Base-by-base conservation (phyloP, 2,113 vertebrate genomes). In the Poicephalus meyeri region DNA sequence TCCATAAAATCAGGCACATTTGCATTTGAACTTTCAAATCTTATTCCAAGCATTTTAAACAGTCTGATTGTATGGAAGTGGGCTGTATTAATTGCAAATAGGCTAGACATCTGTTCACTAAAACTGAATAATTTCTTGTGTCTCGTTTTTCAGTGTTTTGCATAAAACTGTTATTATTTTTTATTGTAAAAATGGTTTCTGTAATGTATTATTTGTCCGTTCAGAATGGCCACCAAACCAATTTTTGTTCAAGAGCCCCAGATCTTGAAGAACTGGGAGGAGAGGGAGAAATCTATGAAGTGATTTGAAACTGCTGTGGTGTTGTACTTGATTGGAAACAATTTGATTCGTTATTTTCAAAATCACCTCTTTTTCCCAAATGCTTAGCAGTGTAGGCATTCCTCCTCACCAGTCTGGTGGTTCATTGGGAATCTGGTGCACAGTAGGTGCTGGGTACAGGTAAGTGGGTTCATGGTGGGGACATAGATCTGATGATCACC, bases 71-170 rank as follows among this genome's bases (percentile, higher is more conserved):
- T 97, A 92, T 97, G 93, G 94, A 97, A 97, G 95, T 96, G 96
- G 94, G 96, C 93, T 95, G 93, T 96, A 98, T 98, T 98, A 98
- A 97, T 94, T 98, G 94, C 97, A 97, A 86, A 96, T 78, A 95
- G 93, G 66, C 91, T 87, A 96, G 97, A 97, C 97, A 97, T 98
- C 98, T 98, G 97, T 95, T 98, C 94, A 6, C 88, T 95, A 47
- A 92, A 94, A 77, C 16, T 1, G 93, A 94, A 73, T 92, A 72
- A 80, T 91, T 94, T 95, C 97, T 94, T 60, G 18, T 91, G 94
- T 91, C 93, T 96, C 50, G 7, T 66, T 97, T 96, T 93, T 80
- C 31, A 76, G 69, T 89, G 92, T 94, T 97, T 97, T 96, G 88
- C 80, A 86, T 82, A 86, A 91, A 87, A 49, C 76, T 18, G 2